Conservation (phyloP, 2,888 invertebrate species). For the Pterostichus niger region DNA sequence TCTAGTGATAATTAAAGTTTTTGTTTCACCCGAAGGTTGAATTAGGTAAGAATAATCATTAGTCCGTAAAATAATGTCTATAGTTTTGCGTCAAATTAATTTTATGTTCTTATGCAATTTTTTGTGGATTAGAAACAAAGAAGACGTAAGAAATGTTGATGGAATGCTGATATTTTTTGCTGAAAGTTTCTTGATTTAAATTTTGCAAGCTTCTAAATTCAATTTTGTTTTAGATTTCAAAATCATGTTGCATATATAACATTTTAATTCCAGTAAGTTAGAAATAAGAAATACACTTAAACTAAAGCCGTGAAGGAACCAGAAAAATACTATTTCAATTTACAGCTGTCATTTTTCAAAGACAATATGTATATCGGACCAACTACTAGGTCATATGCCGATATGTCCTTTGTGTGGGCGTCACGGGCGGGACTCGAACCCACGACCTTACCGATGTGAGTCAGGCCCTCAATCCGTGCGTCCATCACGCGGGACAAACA, state of each 20-base stretch:
- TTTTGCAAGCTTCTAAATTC: not conserved
- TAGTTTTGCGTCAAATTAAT: slow-evolving; percentile 13
- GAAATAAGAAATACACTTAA: not conserved
- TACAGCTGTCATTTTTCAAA: too few species aligned
- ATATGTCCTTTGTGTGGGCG: too few species aligned
- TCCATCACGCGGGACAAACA: too few species aligned
- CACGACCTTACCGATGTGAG: too few species aligned
- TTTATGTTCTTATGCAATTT: slow-evolving; percentile 3
- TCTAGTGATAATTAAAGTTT: slow-evolving; percentile 28
- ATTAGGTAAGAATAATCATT: slow-evolving; percentile 32
- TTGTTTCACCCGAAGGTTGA: slow-evolving; percentile 18
- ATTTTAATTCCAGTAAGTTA: not conserved
- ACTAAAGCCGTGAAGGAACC: too few species aligned
- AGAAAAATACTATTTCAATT: too few species aligned
- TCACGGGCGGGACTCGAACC: too few species aligned
- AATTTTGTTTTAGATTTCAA: too few species aligned
- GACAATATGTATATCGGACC: too few species aligned
- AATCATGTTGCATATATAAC: not conserved
- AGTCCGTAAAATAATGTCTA: slow-evolving; percentile 1
- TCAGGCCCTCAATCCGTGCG: too few species aligned
- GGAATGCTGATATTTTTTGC: not conserved
- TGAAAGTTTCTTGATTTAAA: not conserved
- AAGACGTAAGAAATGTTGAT: slow-evolving; percentile 1
- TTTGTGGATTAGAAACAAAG: slow-evolving; percentile 1
- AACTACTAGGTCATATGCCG: too few species aligned